Evolutionary conservation across 2,888 invertebrate genomes (phyloP).

Genomic region (Lucinisca nassula): DNA sequence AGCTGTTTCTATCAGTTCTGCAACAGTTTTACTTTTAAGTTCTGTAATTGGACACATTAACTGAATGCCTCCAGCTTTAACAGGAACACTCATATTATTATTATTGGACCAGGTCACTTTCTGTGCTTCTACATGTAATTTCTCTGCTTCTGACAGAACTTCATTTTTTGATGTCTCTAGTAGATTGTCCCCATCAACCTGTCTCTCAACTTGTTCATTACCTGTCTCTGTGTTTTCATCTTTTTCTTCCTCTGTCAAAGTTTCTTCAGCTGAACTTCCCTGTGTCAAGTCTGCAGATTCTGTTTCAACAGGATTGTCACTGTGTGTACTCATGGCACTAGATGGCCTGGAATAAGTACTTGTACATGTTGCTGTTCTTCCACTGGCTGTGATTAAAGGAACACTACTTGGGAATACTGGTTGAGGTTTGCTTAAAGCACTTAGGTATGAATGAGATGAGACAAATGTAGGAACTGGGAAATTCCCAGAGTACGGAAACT

Average conservation of each 20-base stretch:
- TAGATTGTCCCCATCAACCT: background rate
- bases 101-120: background rate
- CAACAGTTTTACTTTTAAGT: slow-evolving; percentile 25
- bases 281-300: background rate
- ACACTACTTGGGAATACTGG: slow-evolving; percentile 10
- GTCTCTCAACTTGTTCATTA: background rate
- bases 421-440: slow-evolving; percentile 27
- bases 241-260: background rate
- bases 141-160: background rate
- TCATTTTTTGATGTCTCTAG: background rate
- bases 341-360: background rate
- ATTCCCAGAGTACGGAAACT: background rate
- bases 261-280: background rate
- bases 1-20: slow-evolving; percentile 22
- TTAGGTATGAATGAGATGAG: slow-evolving; percentile 40
- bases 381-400: background rate
- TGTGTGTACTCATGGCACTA: background rate
- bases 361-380: background rate
- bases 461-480: slow-evolving; percentile 40
- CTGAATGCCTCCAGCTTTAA: slow-evolving; percentile 19
- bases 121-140: background rate
- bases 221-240: background rate
- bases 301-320: background rate
- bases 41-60: slow-evolving; percentile 25
- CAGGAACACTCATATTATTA: background rate